Conservation (phyloP, 2,113 vertebrate species). For the Taxidea taxus region DNA sequence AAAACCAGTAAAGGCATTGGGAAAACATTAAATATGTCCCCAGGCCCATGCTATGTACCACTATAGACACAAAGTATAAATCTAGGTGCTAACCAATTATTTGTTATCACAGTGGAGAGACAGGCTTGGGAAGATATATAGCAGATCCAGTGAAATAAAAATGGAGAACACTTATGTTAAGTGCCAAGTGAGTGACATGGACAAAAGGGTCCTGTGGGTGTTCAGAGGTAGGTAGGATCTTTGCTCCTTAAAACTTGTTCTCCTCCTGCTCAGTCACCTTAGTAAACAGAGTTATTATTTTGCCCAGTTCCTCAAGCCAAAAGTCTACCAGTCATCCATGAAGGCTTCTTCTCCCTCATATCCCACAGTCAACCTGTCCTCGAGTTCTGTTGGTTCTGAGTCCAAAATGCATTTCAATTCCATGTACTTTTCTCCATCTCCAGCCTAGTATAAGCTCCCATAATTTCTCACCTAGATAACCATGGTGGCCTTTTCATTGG, state of each 20-base stretch:
- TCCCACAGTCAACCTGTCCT: neutral
- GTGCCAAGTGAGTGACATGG: neutral
- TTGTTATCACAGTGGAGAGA: neutral
- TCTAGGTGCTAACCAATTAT: neutral
- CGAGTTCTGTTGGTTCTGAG: conserved; percentile 1
- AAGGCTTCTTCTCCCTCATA: neutral
- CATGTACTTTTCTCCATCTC: neutral
- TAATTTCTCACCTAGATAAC: conserved; percentile 4
- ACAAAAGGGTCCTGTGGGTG: neutral
- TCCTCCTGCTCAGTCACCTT: neutral
- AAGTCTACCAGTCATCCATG: neutral
- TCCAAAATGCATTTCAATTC: conserved; percentile 18
- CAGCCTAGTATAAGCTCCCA: neutral
- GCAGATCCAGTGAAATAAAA: neutral
- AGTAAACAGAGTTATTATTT: neutral
- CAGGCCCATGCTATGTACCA: neutral
- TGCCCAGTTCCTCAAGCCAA: neutral
- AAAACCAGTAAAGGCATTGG: neutral
- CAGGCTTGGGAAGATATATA: neutral
- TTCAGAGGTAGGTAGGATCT: neutral
- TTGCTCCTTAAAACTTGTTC: neutral
- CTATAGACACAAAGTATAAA: neutral
- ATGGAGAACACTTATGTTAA: neutral
- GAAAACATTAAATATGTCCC: neutral
- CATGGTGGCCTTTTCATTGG: neutral